Percentiles rank a stretch among this genome's conserved stretches.
Evolutionary conservation across 2,797 vertebrate species (phyloP).

Genomic region (Esox lucius): DNA sequence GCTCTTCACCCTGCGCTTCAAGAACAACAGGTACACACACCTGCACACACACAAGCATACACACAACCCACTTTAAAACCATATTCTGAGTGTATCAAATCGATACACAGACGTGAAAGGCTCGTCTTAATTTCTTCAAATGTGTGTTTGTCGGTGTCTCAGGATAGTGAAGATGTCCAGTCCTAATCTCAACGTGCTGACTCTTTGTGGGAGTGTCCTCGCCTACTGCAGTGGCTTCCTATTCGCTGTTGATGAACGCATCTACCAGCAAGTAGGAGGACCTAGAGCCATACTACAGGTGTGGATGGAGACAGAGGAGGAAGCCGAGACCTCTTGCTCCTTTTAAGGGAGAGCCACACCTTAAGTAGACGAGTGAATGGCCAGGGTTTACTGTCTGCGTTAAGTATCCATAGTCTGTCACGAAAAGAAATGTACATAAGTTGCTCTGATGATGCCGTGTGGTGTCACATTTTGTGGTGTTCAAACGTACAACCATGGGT

Average conservation of each 20-base stretch:
- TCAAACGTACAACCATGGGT: too few relatives aligned
- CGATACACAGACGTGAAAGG: background rate
- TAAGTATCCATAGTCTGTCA: too few relatives aligned
- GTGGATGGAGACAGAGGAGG: conserved; percentile 1
- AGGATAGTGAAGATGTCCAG: conserved; percentile 99
- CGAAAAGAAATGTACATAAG: background rate
- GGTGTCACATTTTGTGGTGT: background rate
- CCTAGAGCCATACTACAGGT: conserved; percentile 86
- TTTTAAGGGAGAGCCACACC: too few relatives aligned
- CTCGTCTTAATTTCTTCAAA: background rate
- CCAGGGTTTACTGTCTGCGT: too few relatives aligned
- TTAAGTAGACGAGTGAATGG: too few relatives aligned
- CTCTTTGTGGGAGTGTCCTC: conserved; percentile 87
- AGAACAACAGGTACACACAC: conserved; percentile 87
- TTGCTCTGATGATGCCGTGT: background rate
- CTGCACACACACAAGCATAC: background rate
- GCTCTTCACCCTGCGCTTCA: conserved; percentile 90
- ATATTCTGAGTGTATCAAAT: background rate
- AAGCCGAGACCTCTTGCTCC: too few relatives aligned
- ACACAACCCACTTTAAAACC: background rate
- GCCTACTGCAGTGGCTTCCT: conserved; percentile 90
- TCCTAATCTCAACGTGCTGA: conserved; percentile 93
- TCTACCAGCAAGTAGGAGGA: conserved; percentile 55
- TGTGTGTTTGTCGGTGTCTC: conserved; percentile 16
- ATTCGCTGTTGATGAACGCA: conserved; percentile 81